Conservation (phyloP, 2,888 invertebrate genomes). For the Psylliodes chrysocephalus region DNA sequence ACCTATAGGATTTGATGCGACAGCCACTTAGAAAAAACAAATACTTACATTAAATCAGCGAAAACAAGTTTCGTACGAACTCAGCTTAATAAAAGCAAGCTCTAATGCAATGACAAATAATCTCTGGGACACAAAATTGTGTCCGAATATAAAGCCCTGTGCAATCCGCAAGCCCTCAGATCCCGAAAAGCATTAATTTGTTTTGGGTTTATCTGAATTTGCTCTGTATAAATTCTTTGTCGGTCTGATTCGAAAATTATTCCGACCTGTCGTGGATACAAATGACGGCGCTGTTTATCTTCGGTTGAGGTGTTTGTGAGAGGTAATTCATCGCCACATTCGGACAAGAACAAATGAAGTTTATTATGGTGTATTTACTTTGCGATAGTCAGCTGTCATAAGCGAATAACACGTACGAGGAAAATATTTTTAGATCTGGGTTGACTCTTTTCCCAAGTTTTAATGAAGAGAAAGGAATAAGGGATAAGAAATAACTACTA, state of each 20-base stretch:
- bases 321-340: conserved; percentile 8
- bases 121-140: not conserved
- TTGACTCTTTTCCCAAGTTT: not conserved
- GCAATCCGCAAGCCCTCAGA: not conserved
- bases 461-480: not conserved
- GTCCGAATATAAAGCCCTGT: conserved; percentile 1
- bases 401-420: not conserved
- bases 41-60: too few relatives aligned
- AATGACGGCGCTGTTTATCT: conserved; percentile 16
- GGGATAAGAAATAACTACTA: too few relatives aligned
- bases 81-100: too few relatives aligned
- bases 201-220: conserved; percentile 29
- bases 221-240: conserved; percentile 17
- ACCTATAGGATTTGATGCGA: too few relatives aligned
- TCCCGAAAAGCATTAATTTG: conserved; percentile 16
- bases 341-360: conserved; percentile 15
- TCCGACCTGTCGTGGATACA: conserved; percentile 4
- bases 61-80: too few relatives aligned
- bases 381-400: conserved; percentile 14
- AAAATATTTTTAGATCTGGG: not conserved
- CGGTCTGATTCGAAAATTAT: conserved; percentile 21
- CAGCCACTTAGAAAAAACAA: too few relatives aligned
- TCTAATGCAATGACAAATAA: too few relatives aligned
- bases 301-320: conserved; percentile 2
- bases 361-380: conserved; percentile 12